Conservation (phyloP, 2,113 vertebrate genomes). For the Semicossyphus pulcher region DNA sequence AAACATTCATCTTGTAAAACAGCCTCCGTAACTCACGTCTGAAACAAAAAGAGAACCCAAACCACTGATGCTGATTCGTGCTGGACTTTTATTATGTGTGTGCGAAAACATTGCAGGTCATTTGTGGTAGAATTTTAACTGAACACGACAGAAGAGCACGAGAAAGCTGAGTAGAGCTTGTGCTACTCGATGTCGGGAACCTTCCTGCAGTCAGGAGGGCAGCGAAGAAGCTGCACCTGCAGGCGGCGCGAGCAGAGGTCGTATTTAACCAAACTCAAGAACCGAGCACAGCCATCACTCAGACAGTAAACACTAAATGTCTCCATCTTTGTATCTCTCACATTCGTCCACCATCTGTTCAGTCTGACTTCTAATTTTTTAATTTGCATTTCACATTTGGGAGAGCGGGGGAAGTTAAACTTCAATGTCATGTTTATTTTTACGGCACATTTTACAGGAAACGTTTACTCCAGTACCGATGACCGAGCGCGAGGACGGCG, state of each 20-base stretch:
- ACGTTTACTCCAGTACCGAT: neutral
- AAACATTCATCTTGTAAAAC: too few species aligned
- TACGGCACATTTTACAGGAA: neutral
- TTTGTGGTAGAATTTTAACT: too few species aligned
- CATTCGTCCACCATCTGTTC: neutral
- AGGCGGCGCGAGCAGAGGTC: conserved; percentile 5
- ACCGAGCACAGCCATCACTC: too few species aligned
- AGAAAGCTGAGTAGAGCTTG: too few species aligned
- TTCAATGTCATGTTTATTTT: neutral
- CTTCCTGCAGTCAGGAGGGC: too few species aligned
- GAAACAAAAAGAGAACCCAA: too few species aligned
- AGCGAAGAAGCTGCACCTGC: neutral
- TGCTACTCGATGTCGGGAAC: too few species aligned
- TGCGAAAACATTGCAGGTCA: too few species aligned
- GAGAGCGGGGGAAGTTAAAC: neutral
- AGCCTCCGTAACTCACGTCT: too few species aligned
- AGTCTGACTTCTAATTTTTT: neutral
- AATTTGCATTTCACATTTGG: neutral
- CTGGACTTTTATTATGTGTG: too few species aligned
- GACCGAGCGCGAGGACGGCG: neutral
- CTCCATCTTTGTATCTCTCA: neutral
- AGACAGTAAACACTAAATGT: neutral
- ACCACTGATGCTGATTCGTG: too few species aligned
- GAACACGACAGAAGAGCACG: too few species aligned
- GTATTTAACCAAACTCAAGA: conserved; percentile 44